Evolutionary conservation across 1,140 invertebrate species (phyloP), one percentile per base, ranked within the genome.

Genomic region (Orchesella cincta): DNA sequence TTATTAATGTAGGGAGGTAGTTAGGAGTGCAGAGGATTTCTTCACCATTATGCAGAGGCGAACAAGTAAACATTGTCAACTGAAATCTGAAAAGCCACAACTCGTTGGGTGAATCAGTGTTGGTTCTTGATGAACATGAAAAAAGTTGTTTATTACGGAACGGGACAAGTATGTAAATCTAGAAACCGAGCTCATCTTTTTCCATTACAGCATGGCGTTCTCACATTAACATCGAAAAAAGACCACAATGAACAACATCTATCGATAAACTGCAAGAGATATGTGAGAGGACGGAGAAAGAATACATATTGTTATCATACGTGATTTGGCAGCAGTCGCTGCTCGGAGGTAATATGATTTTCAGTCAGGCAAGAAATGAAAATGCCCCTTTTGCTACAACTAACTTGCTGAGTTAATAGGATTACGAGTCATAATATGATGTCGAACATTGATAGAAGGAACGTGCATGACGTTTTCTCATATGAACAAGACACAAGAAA

Each of bases 91-190:
- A 67, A 67, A 67, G 23, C 62, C 62, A 67, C 62, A 67, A 31
- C 33, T 67, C 62, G 14, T 67, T 12, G 26, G 33, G 26, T 33
- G 31, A 67, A 67, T 67, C 26, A 67, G 62, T 33, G 26, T 67
- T 67, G 52, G 23, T 57, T 67, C 33, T n/a, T 67, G 62, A 33
- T 29, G 62, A 67, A 67, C 62, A 67, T 23, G 1, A 67, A 67
- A 57, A 67, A 67, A 67, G 62, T 67, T 67, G 62, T 67, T 67
- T 67, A 67, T 67, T 67, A 67, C 62, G 31, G 31, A 67, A 67
- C 62, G 33, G 31, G 62, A 67, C 62, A 67, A 67, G 62, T 33
- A 67, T 67, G 62, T 67, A 67, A 67, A 67, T 67, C 62, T 67
- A 31, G 62, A 67, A 67, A 33, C 62, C 62, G 62, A 67, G 62